Evolutionary conservation across 2,888 invertebrate species (phyloP).

Genomic region (Athripsodes cinereus): DNA sequence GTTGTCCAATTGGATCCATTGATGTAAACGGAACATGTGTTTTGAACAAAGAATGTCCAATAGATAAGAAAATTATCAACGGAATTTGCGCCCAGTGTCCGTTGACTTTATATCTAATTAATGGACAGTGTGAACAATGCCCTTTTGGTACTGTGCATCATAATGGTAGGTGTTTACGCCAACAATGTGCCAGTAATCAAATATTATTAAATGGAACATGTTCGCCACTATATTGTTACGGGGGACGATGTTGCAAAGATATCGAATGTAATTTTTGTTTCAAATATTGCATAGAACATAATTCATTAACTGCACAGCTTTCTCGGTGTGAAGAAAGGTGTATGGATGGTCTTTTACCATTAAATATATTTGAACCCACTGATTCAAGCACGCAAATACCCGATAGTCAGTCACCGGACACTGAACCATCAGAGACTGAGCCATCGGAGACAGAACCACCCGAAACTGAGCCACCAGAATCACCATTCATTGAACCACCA

Average conservation of each 20-base stretch:
- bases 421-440: no score
- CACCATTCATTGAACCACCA: no score
- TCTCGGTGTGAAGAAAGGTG: constrained; percentile 7
- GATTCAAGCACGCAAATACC: no score
- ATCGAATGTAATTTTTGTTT: constrained; percentile 11
- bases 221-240: constrained; percentile 8
- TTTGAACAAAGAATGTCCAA: neutral
- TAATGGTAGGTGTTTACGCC: constrained; percentile 9
- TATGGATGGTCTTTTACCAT: neutral
- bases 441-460: no score
- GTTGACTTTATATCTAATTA: neutral
- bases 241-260: constrained; percentile 12
- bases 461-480: no score
- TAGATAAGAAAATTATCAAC: neutral
- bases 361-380: neutral
- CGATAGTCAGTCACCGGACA: no score
- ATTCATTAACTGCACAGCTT: neutral
- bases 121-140: constrained; percentile 8
- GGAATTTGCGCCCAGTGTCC: constrained; percentile 13
- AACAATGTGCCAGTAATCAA: constrained; percentile 1
- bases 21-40: constrained; percentile 6
- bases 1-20: neutral
- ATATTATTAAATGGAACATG: constrained; percentile 5
- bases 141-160: neutral
- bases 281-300: neutral